Evolutionary conservation across 2,797 vertebrate species (phyloP).

Genomic region (Cossypha caffra): DNA sequence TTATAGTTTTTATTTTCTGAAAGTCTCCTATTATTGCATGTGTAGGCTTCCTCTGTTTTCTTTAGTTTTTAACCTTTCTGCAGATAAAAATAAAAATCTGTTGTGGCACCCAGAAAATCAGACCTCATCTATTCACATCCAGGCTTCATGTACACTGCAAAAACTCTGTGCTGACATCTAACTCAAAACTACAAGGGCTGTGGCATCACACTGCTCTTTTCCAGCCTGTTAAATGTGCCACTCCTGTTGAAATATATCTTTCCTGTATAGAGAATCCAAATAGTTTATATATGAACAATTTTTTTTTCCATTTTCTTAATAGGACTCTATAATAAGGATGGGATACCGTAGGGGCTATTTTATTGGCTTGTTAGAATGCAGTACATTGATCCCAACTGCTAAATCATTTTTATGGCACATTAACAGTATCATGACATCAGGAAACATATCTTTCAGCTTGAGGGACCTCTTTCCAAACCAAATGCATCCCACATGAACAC

Average conservation of each 20-base stretch:
- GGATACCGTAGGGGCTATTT: not conserved
- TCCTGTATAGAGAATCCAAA: not conserved
- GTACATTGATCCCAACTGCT: not conserved
- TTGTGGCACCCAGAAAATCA: not conserved
- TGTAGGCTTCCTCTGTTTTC: not conserved
- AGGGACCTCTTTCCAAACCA: slow-evolving; percentile 12
- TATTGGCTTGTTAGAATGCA: slow-evolving; percentile 20
- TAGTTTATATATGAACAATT: not conserved
- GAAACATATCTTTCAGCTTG: slow-evolving; percentile 32
- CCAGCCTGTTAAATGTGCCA: not conserved
- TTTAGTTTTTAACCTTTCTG: not conserved
- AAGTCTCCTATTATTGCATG: not conserved
- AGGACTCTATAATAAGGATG: not conserved
- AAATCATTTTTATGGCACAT: slow-evolving; percentile 56
- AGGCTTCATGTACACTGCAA: not conserved
- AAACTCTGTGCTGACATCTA: not conserved
- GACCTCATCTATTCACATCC: not conserved
- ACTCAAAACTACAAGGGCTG: not conserved
- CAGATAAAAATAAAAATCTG: not conserved
- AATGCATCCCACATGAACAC: not conserved
- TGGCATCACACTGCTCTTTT: not conserved
- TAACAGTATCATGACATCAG: slow-evolving; percentile 29
- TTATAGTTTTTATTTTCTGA: not conserved
- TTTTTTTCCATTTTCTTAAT: not conserved
- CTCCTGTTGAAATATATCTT: not conserved